Evolutionary conservation across 2,113 vertebrate genomes (phyloP).

Genomic region (Seriola quinqueradiata): DNA sequence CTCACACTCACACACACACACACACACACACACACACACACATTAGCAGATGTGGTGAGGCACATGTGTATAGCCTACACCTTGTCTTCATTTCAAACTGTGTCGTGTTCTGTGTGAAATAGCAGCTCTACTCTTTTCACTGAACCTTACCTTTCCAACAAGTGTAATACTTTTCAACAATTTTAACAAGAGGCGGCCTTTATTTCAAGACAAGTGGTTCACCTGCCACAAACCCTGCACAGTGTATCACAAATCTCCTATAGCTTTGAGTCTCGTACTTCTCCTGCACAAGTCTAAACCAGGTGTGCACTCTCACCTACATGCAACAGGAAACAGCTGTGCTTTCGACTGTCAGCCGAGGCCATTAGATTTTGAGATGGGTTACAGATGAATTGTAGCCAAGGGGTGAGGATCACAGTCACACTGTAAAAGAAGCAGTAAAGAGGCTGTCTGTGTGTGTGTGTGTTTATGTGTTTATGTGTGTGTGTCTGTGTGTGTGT

Average conservation of each 20-base stretch:
- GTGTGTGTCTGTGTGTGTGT: background rate
- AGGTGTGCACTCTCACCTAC: background rate
- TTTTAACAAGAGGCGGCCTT: background rate
- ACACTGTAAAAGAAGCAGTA: slow-evolving; percentile 20
- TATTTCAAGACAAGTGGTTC: background rate
- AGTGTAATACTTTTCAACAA: background rate
- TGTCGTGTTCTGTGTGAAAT: background rate
- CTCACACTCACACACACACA: too few relatives aligned
- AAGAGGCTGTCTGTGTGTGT: slow-evolving; percentile 19
- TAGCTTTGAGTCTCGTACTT: background rate
- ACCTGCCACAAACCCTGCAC: background rate
- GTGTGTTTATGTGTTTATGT: background rate
- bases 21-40: background rate
- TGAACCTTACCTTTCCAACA: background rate
- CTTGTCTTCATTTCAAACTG: background rate
- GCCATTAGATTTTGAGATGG: background rate
- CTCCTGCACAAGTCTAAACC: background rate
- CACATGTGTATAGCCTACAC: too few relatives aligned
- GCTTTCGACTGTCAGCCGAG: background rate
- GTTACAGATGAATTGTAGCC: background rate
- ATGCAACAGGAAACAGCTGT: background rate
- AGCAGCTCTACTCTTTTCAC: background rate
- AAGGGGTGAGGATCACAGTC: background rate
- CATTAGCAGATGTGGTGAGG: background rate
- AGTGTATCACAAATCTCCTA: background rate